Base-by-base conservation (phyloP, 2,113 vertebrate genomes). In the Camelus dromedarius region DNA sequence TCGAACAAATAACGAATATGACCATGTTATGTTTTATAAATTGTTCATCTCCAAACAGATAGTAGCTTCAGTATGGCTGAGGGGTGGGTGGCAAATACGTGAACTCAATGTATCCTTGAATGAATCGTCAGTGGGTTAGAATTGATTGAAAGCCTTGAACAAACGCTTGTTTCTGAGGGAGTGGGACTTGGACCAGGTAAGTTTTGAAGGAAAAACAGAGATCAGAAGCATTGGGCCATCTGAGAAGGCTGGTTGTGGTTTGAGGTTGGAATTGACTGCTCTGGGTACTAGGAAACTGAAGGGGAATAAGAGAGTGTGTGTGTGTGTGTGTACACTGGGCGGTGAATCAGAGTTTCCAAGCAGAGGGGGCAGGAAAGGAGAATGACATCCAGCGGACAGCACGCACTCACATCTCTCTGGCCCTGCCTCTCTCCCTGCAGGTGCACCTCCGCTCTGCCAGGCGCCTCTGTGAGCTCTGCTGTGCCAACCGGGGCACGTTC, bases 401-500 rank as follows among this genome's bases (percentile, higher is more conserved):
- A 32, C 80, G 19, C 16, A 38, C 28, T 97, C 86, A 96, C 19
- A 5, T 26, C n/a, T 82, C 12, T 89, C 50, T 42, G 72, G 19
- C 87, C 18, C 38, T 1, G 0, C 72, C 15, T 79, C 0, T 98
- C 80, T 98, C 77, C 96, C 50, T 0, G 0, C 87, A 99, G 99
- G 99, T 99, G 8, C 99, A 99, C 90, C 98, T 96, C 58, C 99
- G 99, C 67, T 99, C 99, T 0, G 99, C 99, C 1, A 98, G 99
- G 97, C 99, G 99, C 52, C 99, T 99, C 28, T 98, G 99, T 69
- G 99, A 99, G 83, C 97, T 99, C 96, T 99, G 99, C 98, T 99
- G 99, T n/a, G 99, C 99, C 96, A 99, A 99, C 98, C 97, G 99
- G 92, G 99, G 99, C 82, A 99, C 99, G 7, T 99, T 99, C 98